phyloP scores from a whole-genome alignment of 1,140 invertebrate genomes.

The Drosophila pectinifera region DNA sequence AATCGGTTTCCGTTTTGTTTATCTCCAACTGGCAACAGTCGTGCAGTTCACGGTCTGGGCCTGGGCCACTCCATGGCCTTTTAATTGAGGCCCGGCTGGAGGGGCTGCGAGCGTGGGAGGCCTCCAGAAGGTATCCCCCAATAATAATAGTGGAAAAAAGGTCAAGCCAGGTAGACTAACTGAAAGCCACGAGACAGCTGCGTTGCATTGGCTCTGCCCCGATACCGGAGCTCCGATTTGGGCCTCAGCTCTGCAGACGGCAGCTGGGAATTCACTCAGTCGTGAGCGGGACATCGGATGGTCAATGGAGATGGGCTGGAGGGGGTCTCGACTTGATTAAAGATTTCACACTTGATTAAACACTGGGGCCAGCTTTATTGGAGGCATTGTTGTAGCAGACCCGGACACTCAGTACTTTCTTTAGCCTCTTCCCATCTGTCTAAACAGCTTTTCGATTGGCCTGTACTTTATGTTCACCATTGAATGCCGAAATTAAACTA shows the following conservation, averaged over 20 bases:
- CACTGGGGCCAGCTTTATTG: conserved; percentile 34
- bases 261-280: conserved; percentile 57
- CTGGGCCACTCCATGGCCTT: conserved; percentile 58
- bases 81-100: conserved; percentile 64
- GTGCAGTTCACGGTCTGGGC: conserved; percentile 63
- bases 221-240: conserved; percentile 44
- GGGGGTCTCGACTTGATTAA: conserved; percentile 59
- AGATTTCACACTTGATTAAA: conserved; percentile 80
- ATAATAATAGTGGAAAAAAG: conserved; percentile 56
- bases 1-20: conserved; percentile 37
- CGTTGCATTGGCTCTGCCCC: conserved; percentile 48
- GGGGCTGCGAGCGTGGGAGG: conserved; percentile 63
- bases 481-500: not conserved
- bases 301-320: not conserved
- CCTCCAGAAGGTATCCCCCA: conserved; percentile 31
- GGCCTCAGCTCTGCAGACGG: conserved; percentile 13
- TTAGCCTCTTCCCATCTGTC: conserved; percentile 6
- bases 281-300: conserved; percentile 23
- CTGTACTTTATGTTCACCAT: not conserved
- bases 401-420: conserved; percentile 3
- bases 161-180: conserved; percentile 61
- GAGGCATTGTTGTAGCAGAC: conserved; percentile 10
- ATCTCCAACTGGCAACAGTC: conserved; percentile 65
- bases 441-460: conserved; percentile 9
- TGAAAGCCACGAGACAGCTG: conserved; percentile 59